Evolutionary conservation across 2,113 vertebrate species (phyloP).

Genomic region (Corythornis cristatus): DNA sequence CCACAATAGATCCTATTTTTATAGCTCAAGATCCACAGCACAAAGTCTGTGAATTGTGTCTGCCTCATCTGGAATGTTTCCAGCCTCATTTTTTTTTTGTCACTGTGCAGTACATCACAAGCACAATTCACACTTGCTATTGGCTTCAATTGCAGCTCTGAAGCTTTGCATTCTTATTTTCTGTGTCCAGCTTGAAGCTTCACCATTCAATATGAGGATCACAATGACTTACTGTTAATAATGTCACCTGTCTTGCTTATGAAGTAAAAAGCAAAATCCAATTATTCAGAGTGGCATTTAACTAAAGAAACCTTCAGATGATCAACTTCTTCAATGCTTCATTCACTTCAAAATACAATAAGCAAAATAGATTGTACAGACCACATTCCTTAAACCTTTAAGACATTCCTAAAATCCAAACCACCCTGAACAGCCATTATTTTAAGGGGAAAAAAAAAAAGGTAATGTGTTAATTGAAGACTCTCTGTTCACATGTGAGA

Average conservation of each 20-base stretch:
- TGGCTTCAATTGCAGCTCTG: neutral
- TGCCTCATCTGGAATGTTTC: neutral
- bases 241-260: neutral
- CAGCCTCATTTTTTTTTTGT: neutral
- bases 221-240: neutral
- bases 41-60: neutral
- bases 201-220: neutral
- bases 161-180: neutral
- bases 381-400: neutral
- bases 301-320: neutral
- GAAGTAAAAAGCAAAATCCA: neutral
- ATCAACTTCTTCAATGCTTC: neutral
- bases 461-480: neutral
- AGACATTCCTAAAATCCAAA: neutral
- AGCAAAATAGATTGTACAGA: neutral
- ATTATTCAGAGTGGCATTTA: neutral
- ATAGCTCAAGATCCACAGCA: neutral
- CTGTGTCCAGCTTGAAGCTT: neutral
- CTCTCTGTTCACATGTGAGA: neutral
- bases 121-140: neutral
- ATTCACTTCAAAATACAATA: neutral
- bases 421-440: neutral
- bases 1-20: neutral
- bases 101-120: neutral
- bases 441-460: accelerated